phyloP scores from a whole-genome alignment of 2,888 invertebrate species.

The Spilarctia lutea region DNA sequence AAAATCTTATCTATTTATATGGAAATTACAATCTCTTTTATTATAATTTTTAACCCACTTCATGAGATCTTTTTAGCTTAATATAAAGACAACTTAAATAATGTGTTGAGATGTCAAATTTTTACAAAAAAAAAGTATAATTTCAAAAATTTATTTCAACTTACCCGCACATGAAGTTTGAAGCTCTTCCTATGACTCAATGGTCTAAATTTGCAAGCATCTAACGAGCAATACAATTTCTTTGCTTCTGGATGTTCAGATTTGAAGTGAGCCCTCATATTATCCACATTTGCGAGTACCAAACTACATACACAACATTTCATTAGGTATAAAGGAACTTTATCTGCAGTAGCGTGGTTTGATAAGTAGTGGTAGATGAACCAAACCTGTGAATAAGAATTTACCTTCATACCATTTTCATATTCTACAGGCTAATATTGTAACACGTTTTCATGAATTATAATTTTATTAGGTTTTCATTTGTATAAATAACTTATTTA shows the following conservation, averaged over 20 bases:
- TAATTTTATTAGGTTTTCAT: not conserved
- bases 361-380: constrained; percentile 74
- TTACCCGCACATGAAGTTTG: constrained; percentile 78
- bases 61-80: too few species aligned
- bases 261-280: constrained; percentile 75
- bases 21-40: not conserved
- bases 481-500: too few species aligned
- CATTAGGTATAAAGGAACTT: constrained; percentile 60
- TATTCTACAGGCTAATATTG: not conserved
- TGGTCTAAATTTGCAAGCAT: constrained; percentile 74
- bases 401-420: not conserved
- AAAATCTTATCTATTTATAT: too few species aligned
- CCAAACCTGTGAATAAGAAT: constrained; percentile 68
- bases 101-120: too few species aligned
- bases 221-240: constrained; percentile 76
- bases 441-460: too few species aligned
- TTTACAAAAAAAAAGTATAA: too few species aligned
- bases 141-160: constrained; percentile 10
- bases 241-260: constrained; percentile 71
- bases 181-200: constrained; percentile 79
- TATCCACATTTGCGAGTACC: constrained; percentile 65
- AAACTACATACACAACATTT: constrained; percentile 78
- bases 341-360: constrained; percentile 59
- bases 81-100: too few species aligned
- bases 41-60: too few species aligned